Base-by-base conservation (phyloP, 2,888 invertebrate species). In the Xestoiulus laeticollis region DNA sequence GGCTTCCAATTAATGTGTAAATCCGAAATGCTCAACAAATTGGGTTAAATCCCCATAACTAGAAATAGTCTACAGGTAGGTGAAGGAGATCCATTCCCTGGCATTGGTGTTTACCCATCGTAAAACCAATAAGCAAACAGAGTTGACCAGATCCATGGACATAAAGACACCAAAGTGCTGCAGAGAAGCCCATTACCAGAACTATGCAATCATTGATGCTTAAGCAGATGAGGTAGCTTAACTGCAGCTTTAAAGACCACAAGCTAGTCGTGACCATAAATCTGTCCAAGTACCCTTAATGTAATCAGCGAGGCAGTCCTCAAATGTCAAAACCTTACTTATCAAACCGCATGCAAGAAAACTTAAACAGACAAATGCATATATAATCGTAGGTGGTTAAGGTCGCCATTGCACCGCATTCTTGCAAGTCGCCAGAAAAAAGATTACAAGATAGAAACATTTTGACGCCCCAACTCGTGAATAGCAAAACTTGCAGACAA, bases 301-400 rank as follows among this genome's bases (percentile, higher is more conserved):
- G 78, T 26, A 78, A 78, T 32, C 78, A 78, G 78, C 30, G 4
- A 78, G 68, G 68, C 26, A 68, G n/a, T 59, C 53, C n/a, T 59
- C 53, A 59, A 3, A 32, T 78, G 78, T 78, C 78, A 78, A 16
- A 30, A 78, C 14, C 78, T 12, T 30, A 26, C 16, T 53, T 53
- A n/a, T 53, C 68, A 8, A 68, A 22, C 22, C 68, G 10, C 68
- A 26, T 59, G 68, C 26, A 5, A 26, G 26, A 22, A 68, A 68
- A 68, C 19, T 68, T 12, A 68, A 22, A 68, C 10, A 10, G 68
- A 68, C 68, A 68, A 38, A n/a, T n/a, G n/a, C 68, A 14, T 6
- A 30, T 26, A 78, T 78, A 78, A 78, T 78, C 78, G 78, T 78
- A 30, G 78, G 78, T 78, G 78, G 78, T 78, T 38, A 78, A 78